A percentile compares a stretch with the other conserved stretches of the same genome.
phyloP scores from a whole-genome alignment of 2,888 invertebrate genomes.

The Drosophila barbarae region DNA sequence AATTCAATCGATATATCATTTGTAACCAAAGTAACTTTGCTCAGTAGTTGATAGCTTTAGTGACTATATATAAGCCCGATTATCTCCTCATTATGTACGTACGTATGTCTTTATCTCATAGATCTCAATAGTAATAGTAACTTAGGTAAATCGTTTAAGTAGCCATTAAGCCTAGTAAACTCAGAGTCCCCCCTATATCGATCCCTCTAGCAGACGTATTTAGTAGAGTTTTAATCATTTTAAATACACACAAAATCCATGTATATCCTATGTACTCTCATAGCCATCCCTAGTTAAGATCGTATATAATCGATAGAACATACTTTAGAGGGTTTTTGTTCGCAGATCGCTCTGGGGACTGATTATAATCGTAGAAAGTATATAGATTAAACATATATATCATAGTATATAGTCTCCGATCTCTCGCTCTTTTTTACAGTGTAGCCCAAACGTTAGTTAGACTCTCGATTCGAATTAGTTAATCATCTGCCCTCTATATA shows the following conservation, averaged over 20 bases:
- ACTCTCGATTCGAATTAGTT: constrained; percentile 32
- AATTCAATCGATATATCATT: constrained; percentile 40
- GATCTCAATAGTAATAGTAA: constrained; percentile 2
- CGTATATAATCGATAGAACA: constrained; percentile 10
- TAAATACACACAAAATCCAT: constrained; percentile 3
- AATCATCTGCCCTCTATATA: constrained; percentile 16
- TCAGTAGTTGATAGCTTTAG: constrained; percentile 14
- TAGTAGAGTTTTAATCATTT: constrained; percentile 27
- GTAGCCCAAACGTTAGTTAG: constrained; percentile 12
- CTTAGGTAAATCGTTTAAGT: constrained; percentile 34
- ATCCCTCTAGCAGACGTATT: constrained; percentile 3
- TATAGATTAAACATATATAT: constrained; percentile 1
- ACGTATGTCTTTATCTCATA: constrained; percentile 4
- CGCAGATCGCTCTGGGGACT: constrained; percentile 11
- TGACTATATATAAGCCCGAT: background rate
- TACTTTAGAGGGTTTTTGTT: constrained; percentile 12
- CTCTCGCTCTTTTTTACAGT: constrained; percentile 22
- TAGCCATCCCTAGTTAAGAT: constrained; percentile 23
- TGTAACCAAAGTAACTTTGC: constrained; percentile 30
- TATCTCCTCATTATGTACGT: background rate
- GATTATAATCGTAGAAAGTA: constrained; percentile 18
- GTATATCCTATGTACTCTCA: constrained; percentile 26
- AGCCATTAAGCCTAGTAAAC: constrained; percentile 22
- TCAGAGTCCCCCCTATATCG: background rate
- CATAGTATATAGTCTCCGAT: constrained; percentile 6